Conservation (phyloP, 2,797 vertebrate species). For the Aulostomus chinensis region DNA sequence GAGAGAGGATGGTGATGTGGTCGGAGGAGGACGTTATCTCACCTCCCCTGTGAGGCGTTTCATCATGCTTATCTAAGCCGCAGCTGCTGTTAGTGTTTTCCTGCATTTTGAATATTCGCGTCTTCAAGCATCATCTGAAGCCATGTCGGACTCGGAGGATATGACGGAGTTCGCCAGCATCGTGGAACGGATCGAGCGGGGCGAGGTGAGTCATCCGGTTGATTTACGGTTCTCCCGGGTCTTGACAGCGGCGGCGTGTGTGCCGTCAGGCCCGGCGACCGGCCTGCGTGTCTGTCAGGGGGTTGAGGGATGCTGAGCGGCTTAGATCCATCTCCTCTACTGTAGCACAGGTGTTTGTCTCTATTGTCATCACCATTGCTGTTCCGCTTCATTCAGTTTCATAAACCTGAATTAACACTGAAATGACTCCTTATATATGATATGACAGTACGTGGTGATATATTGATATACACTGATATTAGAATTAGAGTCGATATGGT, state of each 20-base stretch:
- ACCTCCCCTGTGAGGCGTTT: slow-evolving; percentile 26
- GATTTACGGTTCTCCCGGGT: slow-evolving; percentile 48
- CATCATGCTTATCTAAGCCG: slow-evolving; percentile 29
- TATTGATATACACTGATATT: too few relatives aligned
- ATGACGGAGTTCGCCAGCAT: slow-evolving; percentile 86
- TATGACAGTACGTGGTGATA: too few relatives aligned
- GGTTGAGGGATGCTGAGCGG: slow-evolving; percentile 5
- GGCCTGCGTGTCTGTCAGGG: slow-evolving; percentile 34
- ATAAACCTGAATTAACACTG: not conserved
- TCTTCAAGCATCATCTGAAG: slow-evolving; percentile 30
- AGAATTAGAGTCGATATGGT: too few relatives aligned
- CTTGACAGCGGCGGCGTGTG: slow-evolving; percentile 37
- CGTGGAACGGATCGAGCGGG: slow-evolving; percentile 86
- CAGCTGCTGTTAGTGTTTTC: slow-evolving; percentile 16
- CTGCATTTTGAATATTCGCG: slow-evolving; percentile 6
- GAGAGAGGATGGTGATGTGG: slow-evolving; percentile 41
- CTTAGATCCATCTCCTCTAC: too few relatives aligned
- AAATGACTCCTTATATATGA: too few relatives aligned
- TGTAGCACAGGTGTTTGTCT: too few relatives aligned
- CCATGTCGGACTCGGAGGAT: slow-evolving; percentile 84
- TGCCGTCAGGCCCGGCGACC: slow-evolving; percentile 18
- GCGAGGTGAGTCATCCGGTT: slow-evolving; percentile 84
- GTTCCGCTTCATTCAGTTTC: not conserved
- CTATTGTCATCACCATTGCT: not conserved
- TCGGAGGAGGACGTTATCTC: slow-evolving; percentile 41